Base-by-base conservation (phyloP, 2,797 vertebrate genomes). In the Apogon talboti region DNA sequence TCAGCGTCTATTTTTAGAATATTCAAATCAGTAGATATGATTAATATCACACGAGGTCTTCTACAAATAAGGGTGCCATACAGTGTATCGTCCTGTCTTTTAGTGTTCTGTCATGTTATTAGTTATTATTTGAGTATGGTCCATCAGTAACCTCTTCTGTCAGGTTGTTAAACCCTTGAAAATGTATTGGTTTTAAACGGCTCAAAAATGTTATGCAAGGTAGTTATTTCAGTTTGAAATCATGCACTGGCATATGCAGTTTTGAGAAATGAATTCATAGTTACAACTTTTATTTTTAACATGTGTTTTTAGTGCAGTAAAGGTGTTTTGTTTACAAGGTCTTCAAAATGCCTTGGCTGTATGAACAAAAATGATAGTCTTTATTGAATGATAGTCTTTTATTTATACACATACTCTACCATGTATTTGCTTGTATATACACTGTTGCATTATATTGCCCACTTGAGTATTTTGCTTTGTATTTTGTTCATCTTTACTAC, bases 11-110 rank as follows among this genome's bases (percentile, higher is more conserved):
- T 74, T 78, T 78, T 66, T 74, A 74, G 75, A 37, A 21, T 54
- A 69, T 73, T 76, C 8, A 84, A 78, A 76, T 77, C 38, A 79
- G 51, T 53, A 68, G 50, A 16, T 43, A 4, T 74, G 56, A 81
- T 3, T 64, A 68, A 56, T 72, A 28, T 56, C 47, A 59, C 69
- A 55, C 1, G 3, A 44, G 47, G 14, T 49, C n/a, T 66, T n/a
- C 37, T 64, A 11, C 40, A 59, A 54, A 44, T 51, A 30, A 43
- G 16, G 11, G 12, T 19, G 11, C 30, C 53, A 52, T 41, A 18
- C 40, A 6, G 15, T 6, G 30, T 15, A 30, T 8, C 13, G 35
- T 6, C 3, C 11, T 7, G 13, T 6, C 9, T n/a, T 12, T 16
- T 11, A 35, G 16, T 40, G 10, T 30, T 42, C 0, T 3, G 1